phyloP scores from a whole-genome alignment of 2,113 vertebrate genomes.

The Hippoglossus stenolepis region DNA sequence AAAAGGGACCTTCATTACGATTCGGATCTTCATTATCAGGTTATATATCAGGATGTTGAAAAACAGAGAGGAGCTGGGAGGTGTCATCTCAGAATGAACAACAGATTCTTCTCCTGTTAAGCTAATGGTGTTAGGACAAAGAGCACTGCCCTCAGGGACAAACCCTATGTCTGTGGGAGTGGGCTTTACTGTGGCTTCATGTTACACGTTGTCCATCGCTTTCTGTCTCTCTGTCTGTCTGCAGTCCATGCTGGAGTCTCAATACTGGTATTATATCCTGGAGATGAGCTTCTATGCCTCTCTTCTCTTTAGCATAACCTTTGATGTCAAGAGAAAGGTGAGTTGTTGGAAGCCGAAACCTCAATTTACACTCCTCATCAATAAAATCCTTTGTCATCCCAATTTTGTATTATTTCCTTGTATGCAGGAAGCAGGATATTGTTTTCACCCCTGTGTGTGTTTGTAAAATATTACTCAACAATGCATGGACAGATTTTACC shows the following conservation, averaged over 20 bases:
- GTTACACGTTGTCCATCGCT: slow-evolving; percentile 29
- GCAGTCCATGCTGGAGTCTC: slow-evolving; percentile 90
- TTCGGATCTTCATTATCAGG: not conserved
- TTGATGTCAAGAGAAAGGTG: slow-evolving; percentile 93
- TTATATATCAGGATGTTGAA: slow-evolving; percentile 1
- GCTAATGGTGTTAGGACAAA: slow-evolving; percentile 7
- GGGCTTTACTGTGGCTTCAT: slow-evolving; percentile 21
- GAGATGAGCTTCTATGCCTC: slow-evolving; percentile 96
- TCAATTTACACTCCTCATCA: not conserved
- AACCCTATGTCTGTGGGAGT: slow-evolving; percentile 5
- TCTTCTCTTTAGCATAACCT: slow-evolving; percentile 89
- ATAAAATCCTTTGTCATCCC: not conserved
- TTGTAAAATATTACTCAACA: not conserved
- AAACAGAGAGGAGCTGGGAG: not conserved
- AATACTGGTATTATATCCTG: slow-evolving; percentile 96
- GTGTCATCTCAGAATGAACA: not conserved
- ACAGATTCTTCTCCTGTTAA: slow-evolving; percentile 1
- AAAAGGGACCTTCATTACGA: not conserved
- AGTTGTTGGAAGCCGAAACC: slow-evolving; percentile 46
- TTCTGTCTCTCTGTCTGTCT: slow-evolving; percentile 23
- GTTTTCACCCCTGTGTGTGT: not conserved
- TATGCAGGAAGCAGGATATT: not conserved
- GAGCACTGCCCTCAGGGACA: not conserved
- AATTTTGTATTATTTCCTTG: not conserved
- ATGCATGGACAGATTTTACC: too few species aligned